Conservation (phyloP, 2,888 invertebrate species). For the Gerosis bhagava region DNA sequence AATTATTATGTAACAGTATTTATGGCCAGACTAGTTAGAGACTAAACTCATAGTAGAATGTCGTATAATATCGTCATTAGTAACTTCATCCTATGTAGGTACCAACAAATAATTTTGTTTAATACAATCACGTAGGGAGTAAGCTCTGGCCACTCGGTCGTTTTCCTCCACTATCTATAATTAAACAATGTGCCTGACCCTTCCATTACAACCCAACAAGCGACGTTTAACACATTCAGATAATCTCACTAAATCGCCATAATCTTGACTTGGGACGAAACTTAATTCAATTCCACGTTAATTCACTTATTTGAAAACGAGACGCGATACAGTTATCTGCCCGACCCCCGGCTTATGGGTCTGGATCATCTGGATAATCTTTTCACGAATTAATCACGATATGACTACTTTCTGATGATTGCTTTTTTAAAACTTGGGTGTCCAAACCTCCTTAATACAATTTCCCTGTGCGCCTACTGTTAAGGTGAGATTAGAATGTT, state of each 20-base stretch:
- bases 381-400: constrained; percentile 59
- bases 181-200: constrained; percentile 71
- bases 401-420: constrained; percentile 21
- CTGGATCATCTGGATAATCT: constrained; percentile 60
- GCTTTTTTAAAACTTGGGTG: constrained; percentile 14
- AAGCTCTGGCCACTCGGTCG: constrained; percentile 17
- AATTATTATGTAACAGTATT: too few relatives aligned
- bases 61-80: too few relatives aligned
- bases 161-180: constrained; percentile 42
- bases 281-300: constrained; percentile 76
- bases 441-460: background rate
- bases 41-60: too few relatives aligned
- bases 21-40: too few relatives aligned
- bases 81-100: too few relatives aligned
- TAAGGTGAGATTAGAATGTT: too few relatives aligned
- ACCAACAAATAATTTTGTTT: constrained; percentile 9
- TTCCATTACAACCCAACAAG: constrained; percentile 63
- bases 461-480: background rate
- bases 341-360: constrained; percentile 46
- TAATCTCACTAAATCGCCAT: constrained; percentile 76
- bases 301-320: constrained; percentile 76
- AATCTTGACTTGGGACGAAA: constrained; percentile 70
- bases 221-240: constrained; percentile 74
- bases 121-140: constrained; percentile 21
- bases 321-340: constrained; percentile 55